Percentiles rank a stretch among this genome's conserved stretches.
Conservation (phyloP, 2,113 vertebrate genomes). For the Crocuta crocuta region DNA sequence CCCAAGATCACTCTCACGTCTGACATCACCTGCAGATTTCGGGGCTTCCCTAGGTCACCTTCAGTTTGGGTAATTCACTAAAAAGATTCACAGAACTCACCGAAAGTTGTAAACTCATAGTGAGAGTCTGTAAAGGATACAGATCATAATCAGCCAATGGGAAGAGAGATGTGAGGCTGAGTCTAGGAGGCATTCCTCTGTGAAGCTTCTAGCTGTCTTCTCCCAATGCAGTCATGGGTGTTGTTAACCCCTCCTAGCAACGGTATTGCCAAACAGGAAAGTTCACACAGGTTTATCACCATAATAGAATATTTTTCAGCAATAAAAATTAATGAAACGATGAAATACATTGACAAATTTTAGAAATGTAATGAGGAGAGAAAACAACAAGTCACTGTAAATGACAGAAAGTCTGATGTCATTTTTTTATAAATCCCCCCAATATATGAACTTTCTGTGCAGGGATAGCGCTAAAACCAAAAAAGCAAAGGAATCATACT, state of each 20-base stretch:
- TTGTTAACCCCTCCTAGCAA: neutral
- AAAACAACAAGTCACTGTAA: neutral
- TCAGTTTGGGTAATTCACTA: neutral
- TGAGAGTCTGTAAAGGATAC: neutral
- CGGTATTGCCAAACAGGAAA: neutral
- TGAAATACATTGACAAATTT: neutral
- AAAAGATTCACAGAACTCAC: neutral
- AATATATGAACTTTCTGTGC: neutral
- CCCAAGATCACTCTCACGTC: neutral
- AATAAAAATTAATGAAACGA: neutral
- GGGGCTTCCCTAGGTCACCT: neutral
- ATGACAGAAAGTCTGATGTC: neutral
- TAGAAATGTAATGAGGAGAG: neutral
- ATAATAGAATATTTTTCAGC: neutral
- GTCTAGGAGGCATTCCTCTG: too few species aligned
- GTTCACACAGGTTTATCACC: neutral
- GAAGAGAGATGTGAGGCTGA: neutral
- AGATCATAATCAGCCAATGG: neutral
- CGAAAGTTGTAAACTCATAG: neutral
- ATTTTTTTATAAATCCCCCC: neutral
- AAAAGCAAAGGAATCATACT: neutral
- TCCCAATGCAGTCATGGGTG: neutral
- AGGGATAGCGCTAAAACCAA: neutral
- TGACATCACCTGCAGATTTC: neutral
- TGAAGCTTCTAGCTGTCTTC: neutral